Conservation (phyloP, 37 sponge, comb jelly and placozoan genomes). For the Bolinopsis microptera region DNA sequence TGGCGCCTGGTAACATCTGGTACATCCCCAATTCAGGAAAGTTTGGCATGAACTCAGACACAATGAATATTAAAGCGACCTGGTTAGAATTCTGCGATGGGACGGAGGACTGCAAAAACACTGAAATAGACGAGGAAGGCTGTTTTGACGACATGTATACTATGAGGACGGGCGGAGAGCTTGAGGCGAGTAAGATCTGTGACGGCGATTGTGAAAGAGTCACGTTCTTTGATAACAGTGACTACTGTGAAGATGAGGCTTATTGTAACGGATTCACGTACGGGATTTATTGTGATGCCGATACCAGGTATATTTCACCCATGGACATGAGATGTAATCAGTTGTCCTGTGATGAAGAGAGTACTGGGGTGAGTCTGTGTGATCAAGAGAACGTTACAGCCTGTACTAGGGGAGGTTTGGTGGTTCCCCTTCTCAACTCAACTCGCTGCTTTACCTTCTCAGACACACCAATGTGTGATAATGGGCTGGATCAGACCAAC, state of each 20-base stretch:
- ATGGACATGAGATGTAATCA: background rate
- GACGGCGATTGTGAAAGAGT: background rate
- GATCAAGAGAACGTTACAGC: background rate
- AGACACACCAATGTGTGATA: background rate
- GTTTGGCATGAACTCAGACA: too few relatives aligned
- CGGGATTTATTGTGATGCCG: background rate
- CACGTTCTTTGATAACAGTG: background rate
- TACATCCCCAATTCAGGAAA: background rate
- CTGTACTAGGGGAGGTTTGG: background rate
- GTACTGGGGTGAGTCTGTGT: background rate
- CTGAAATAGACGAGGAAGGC: background rate
- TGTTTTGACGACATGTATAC: background rate
- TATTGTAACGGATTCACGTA: background rate
- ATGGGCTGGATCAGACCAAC: constrained; percentile 10
- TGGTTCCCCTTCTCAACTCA: background rate
- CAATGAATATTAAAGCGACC: too few relatives aligned
- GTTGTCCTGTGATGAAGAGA: background rate
- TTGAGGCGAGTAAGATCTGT: background rate
- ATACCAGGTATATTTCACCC: background rate
- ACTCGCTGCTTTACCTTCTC: background rate
- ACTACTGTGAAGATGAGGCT: background rate
- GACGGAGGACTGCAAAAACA: background rate
- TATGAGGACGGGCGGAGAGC: background rate
- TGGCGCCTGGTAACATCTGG: background rate
- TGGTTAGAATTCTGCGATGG: background rate